Conservation (phyloP, 2,888 invertebrate genomes). For the Priocnemis perturbator region DNA sequence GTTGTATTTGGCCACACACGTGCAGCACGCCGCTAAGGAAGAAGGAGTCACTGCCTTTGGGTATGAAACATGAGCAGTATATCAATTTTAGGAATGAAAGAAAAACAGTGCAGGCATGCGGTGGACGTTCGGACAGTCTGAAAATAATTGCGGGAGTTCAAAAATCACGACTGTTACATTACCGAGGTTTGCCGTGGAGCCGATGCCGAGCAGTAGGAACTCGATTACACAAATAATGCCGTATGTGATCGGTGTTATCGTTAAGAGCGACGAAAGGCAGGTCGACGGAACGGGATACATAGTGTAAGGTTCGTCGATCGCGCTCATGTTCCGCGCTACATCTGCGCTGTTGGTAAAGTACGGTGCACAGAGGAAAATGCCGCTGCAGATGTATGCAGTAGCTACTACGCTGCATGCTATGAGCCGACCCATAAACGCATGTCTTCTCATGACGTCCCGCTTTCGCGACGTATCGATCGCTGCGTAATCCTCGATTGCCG, state of each 20-base stretch:
- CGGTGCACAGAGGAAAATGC: no score
- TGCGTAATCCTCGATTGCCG: constrained; percentile 23
- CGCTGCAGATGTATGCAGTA: constrained; percentile 14
- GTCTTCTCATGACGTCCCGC: constrained; percentile 11
- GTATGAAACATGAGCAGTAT: background rate
- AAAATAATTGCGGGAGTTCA: no score
- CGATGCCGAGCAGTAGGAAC: background rate
- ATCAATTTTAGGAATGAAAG: no score
- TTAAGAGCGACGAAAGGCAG: background rate
- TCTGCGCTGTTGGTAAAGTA: background rate
- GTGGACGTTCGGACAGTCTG: no score
- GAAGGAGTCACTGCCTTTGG: constrained; percentile 25
- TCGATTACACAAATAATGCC: background rate
- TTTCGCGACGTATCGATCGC: constrained; percentile 13
- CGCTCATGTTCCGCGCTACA: background rate
- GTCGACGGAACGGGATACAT: background rate
- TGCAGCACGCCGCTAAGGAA: constrained; percentile 22
- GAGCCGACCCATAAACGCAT: constrained; percentile 21
- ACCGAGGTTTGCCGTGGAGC: background rate
- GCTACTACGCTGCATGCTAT: constrained; percentile 14
- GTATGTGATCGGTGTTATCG: background rate
- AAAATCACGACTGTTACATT: background rate
- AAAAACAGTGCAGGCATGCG: no score
- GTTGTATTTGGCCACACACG: constrained; percentile 27
- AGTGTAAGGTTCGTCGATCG: background rate